Percentiles rank a stretch among this genome's conserved stretches.
These are phyloP conservation scores for Resseliella maxima DNA, from an alignment of 2,888 invertebrate species.

Conservation along the genomic window DNA sequence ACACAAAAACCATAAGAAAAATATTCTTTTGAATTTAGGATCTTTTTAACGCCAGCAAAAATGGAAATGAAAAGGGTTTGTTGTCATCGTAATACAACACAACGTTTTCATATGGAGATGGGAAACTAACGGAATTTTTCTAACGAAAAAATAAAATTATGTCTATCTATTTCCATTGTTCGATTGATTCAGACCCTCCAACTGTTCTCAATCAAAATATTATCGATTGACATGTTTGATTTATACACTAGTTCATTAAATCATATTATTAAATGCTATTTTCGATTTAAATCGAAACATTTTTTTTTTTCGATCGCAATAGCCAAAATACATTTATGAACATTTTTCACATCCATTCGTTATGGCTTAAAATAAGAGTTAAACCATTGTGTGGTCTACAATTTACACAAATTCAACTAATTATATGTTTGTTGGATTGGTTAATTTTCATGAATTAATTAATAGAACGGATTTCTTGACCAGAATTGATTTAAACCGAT, in stretches of 20 bases:
- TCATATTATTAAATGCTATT: conserved; percentile 28
- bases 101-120: neutral
- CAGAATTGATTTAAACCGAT: too few species aligned
- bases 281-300: neutral
- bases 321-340: neutral
- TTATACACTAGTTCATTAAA: conserved; percentile 1
- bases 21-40: neutral
- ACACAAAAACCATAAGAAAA: neutral
- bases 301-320: neutral
- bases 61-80: neutral
- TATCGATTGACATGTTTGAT: neutral
- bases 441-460: conserved; percentile 29
- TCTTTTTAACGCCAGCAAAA: conserved; percentile 5
- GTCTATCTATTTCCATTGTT: conserved; percentile 19
- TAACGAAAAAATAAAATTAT: neutral
- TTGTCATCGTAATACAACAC: neutral
- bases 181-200: neutral
- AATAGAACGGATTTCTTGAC: neutral
- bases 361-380: neutral
- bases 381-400: conserved; percentile 26
- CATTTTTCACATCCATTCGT: conserved; percentile 3
- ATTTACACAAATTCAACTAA: neutral
- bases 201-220: conserved; percentile 35
- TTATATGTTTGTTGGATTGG: conserved; percentile 4
- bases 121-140: neutral